phyloP scores from a whole-genome alignment of 2,113 vertebrate species.

The Theropithecus gelada region DNA sequence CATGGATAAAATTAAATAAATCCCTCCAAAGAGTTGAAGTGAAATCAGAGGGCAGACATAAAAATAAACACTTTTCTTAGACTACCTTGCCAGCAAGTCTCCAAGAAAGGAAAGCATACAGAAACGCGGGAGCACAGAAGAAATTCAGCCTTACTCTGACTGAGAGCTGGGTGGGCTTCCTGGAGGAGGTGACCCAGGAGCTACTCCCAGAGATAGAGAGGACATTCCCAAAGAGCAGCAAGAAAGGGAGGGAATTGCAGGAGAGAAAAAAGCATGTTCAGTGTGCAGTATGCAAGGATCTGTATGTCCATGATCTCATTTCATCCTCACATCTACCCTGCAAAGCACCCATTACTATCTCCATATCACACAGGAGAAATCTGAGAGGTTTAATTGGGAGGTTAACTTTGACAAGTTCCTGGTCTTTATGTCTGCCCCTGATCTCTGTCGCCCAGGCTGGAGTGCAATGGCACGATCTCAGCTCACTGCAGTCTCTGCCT shows the following conservation, averaged over 20 bases:
- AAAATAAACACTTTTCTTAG: background rate
- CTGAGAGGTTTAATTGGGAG: background rate
- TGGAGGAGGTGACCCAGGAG: background rate
- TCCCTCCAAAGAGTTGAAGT: background rate
- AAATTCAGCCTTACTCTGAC: background rate
- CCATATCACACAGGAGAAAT: background rate
- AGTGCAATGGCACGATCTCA: too few species aligned
- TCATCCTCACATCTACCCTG: background rate
- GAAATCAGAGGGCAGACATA: background rate
- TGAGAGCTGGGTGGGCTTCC: background rate
- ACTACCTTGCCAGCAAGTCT: background rate
- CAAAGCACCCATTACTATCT: background rate
- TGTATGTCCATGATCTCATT: background rate
- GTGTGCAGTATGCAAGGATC: background rate
- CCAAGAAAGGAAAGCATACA: background rate
- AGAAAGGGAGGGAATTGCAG: background rate
- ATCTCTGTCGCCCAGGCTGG: too few species aligned
- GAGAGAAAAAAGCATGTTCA: background rate
- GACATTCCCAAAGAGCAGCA: background rate
- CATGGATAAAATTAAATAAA: background rate
- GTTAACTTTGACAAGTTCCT: too few species aligned
- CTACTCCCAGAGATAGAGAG: background rate
- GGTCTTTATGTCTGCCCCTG: too few species aligned
- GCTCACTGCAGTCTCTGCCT: too few species aligned
- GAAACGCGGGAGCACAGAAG: background rate